phyloP scores from a whole-genome alignment of 2,888 invertebrate genomes.

The Caenorhabditis zanzibari region DNA sequence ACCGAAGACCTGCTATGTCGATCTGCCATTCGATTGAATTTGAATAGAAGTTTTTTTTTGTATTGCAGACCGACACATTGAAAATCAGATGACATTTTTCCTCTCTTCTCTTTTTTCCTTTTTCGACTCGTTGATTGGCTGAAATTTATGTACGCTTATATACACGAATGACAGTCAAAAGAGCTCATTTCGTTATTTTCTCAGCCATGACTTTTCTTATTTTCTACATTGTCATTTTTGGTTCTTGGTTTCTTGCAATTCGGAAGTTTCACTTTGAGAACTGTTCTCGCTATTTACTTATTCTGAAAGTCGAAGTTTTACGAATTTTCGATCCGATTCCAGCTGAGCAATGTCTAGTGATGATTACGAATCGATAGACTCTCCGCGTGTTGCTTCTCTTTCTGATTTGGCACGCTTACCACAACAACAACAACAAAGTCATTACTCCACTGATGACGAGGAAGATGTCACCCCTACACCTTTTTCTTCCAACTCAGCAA shows the following conservation, averaged over 20 bases:
- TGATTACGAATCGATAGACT: conserved; percentile 54
- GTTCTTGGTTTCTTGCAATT: neutral
- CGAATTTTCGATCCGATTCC: conserved; percentile 2
- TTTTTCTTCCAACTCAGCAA: conserved; percentile 24
- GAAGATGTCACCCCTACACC: conserved; percentile 51
- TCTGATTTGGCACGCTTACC: conserved; percentile 42
- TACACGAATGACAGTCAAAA: conserved; percentile 1
- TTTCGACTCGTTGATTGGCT: conserved; percentile 38
- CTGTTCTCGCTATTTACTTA: no score
- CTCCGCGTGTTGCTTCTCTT: conserved; percentile 53
- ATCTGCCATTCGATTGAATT: conserved; percentile 11
- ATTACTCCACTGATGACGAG: conserved; percentile 33
- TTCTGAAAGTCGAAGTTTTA: no score
- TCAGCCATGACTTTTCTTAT: neutral
- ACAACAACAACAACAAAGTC: neutral
- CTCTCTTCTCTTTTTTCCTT: conserved; percentile 1
- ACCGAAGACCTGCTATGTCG: conserved; percentile 15
- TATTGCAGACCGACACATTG: neutral
- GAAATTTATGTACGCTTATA: conserved; percentile 11
- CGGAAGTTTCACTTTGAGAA: no score
- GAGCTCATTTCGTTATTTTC: conserved; percentile 4
- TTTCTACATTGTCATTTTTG: neutral
- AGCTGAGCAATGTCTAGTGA: conserved; percentile 43
- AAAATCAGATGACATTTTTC: conserved; percentile 27
- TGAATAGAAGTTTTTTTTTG: conserved; percentile 27